Conservation (phyloP, 2,113 vertebrate genomes). For the Paralichthys olivaceus region DNA sequence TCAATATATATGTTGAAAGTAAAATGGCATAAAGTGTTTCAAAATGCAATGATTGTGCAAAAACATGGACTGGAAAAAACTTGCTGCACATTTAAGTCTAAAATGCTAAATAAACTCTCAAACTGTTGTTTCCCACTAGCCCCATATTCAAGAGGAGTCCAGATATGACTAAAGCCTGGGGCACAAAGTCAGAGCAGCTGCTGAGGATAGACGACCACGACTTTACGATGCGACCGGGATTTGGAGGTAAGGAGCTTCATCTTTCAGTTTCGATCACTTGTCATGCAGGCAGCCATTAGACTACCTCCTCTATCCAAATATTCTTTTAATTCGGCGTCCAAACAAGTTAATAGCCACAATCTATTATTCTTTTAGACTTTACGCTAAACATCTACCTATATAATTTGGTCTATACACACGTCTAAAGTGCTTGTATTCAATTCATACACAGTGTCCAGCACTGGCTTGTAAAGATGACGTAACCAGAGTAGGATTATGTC, state of each 20-base stretch:
- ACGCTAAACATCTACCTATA: constrained; percentile 1
- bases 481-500: constrained; percentile 58
- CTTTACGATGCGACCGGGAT: constrained; percentile 96
- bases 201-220: constrained; percentile 92
- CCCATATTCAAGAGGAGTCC: constrained; percentile 87
- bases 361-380: background rate
- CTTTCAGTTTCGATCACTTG: background rate
- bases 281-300: background rate
- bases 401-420: background rate
- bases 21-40: too few species aligned
- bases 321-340: background rate
- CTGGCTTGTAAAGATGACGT: constrained; percentile 42
- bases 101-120: background rate
- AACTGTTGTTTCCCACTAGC: constrained; percentile 65
- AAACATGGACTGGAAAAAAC: too few species aligned
- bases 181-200: constrained; percentile 90
- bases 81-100: too few species aligned
- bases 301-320: background rate
- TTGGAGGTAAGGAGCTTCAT: constrained; percentile 87
- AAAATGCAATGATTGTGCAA: too few species aligned
- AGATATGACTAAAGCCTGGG: constrained; percentile 89
- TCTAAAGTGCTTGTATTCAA: background rate
- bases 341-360: constrained; percentile 5
- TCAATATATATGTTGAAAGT: too few species aligned
- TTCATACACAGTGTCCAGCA: background rate